Evolutionary conservation across 2,888 invertebrate genomes (phyloP).

Genomic region (Ectemnius continuus): DNA sequence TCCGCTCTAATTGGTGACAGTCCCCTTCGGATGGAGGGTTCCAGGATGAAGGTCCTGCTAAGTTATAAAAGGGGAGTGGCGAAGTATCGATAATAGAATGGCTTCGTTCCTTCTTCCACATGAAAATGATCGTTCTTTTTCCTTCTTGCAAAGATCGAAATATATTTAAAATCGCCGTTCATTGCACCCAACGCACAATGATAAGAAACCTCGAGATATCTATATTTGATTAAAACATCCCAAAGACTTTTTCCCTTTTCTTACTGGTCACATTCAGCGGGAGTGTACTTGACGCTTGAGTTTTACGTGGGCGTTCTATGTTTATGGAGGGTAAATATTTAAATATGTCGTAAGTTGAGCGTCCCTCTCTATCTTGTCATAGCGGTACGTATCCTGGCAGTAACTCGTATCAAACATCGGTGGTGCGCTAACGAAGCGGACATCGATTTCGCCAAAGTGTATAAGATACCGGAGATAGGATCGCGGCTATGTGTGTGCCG

Average conservation of each 20-base stretch:
- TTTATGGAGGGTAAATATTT: constrained; percentile 60
- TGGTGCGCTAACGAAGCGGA: constrained; percentile 17
- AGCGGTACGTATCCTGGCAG: constrained; percentile 24
- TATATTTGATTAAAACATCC: constrained; percentile 29
- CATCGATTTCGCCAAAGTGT: constrained; percentile 14
- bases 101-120: constrained; percentile 58
- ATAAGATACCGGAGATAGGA: background rate
- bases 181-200: background rate
- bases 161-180: background rate
- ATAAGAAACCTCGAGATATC: background rate
- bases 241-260: background rate
- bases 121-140: constrained; percentile 34
- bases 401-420: constrained; percentile 25
- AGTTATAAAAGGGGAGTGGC: constrained; percentile 73
- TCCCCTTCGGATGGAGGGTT: constrained; percentile 52
- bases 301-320: constrained; percentile 47
- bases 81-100: constrained; percentile 76
- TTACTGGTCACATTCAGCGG: too few relatives aligned
- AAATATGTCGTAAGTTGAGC: constrained; percentile 49
- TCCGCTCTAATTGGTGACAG: constrained; percentile 70
- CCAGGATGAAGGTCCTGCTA: constrained; percentile 47
- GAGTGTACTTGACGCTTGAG: constrained; percentile 30
- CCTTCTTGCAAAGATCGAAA: background rate
- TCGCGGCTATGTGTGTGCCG: too few relatives aligned
- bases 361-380: background rate